Conservation (phyloP, 2,888 invertebrate species). For the Oligia strigilis region DNA sequence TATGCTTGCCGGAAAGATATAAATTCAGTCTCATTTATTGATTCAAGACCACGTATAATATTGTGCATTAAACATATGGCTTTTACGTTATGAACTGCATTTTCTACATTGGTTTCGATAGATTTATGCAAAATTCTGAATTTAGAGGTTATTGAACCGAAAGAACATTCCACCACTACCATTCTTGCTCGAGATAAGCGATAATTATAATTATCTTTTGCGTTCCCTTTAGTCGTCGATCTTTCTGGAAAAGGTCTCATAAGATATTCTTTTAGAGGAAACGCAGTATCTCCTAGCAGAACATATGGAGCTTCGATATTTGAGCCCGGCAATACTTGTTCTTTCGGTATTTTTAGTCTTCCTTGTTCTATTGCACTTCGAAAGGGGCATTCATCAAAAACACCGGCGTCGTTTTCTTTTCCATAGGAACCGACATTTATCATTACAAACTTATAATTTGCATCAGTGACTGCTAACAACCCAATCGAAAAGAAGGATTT, state of each 20-base stretch:
- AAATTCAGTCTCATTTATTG: slow-evolving; percentile 52
- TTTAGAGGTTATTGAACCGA: slow-evolving; percentile 61
- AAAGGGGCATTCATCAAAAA: slow-evolving; percentile 52
- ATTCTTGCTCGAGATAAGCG: slow-evolving; percentile 57
- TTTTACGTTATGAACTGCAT: slow-evolving; percentile 61
- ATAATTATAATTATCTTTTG: slow-evolving; percentile 62
- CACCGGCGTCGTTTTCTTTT: slow-evolving; percentile 58
- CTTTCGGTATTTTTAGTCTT: slow-evolving; percentile 56
- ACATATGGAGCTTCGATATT: slow-evolving; percentile 48
- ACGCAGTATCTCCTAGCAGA: slow-evolving; percentile 52
- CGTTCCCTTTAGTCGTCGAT: slow-evolving; percentile 48
- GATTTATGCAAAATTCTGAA: slow-evolving; percentile 60
- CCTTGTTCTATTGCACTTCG: slow-evolving; percentile 52
- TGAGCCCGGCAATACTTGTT: slow-evolving; percentile 53
- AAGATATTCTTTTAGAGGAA: slow-evolving; percentile 57
- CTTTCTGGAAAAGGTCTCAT: slow-evolving; percentile 47
- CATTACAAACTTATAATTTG: slow-evolving; percentile 57
- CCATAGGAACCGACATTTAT: slow-evolving; percentile 58
- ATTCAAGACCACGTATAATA: slow-evolving; percentile 60
- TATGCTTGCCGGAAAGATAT: slow-evolving; percentile 49
- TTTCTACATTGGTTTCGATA: slow-evolving; percentile 55
- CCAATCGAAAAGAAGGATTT: slow-evolving; percentile 51
- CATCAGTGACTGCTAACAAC: slow-evolving; percentile 50
- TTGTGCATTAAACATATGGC: slow-evolving; percentile 59
- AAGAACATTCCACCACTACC: slow-evolving; percentile 57